Percentiles rank a stretch among this genome's conserved stretches.
Evolutionary conservation across 2,888 invertebrate genomes (phyloP).

Genomic region (Pristionchus arcanus): DNA sequence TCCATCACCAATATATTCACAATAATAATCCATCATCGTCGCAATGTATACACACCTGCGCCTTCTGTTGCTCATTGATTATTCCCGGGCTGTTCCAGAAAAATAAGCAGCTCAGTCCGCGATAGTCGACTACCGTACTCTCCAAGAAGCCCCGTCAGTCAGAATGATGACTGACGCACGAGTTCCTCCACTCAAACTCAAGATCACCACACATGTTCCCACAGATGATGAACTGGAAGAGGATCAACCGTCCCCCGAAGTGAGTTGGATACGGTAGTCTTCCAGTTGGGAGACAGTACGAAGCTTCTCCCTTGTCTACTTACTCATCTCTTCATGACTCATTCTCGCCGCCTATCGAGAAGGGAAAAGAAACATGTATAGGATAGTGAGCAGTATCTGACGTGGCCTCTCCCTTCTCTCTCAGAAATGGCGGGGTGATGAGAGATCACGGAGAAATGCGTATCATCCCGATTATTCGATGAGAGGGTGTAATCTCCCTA

Average conservation of each 20-base stretch:
- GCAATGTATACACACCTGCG: constrained; percentile 9
- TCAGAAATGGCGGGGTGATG: not conserved
- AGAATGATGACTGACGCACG: not conserved
- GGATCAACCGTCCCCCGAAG: constrained; percentile 51
- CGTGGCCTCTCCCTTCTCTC: not conserved
- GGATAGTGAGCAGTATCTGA: not conserved
- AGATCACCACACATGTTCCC: not conserved
- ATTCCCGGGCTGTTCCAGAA: constrained; percentile 4
- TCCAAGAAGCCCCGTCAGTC: not conserved
- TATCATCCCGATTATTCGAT: not conserved
- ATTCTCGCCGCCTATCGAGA: not conserved
- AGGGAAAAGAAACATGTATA: constrained; percentile 13
- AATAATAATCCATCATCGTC: not conserved
- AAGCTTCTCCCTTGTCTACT: not conserved
- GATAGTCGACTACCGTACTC: constrained; percentile 36
- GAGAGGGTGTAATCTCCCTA: not conserved
- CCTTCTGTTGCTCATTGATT: not conserved
- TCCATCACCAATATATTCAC: not conserved
- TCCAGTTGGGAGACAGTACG: not conserved
- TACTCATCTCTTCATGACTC: not conserved
- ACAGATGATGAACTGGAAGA: constrained; percentile 5
- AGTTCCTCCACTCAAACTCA: constrained; percentile 39
- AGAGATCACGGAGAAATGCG: constrained; percentile 10
- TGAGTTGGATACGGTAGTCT: constrained; percentile 17
- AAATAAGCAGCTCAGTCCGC: not conserved